A percentile compares a stretch with the other conserved stretches of the same genome.
These are phyloP conservation scores for Phortica magna DNA, from an alignment of 2,888 invertebrate genomes.

Conservation along the genomic window DNA sequence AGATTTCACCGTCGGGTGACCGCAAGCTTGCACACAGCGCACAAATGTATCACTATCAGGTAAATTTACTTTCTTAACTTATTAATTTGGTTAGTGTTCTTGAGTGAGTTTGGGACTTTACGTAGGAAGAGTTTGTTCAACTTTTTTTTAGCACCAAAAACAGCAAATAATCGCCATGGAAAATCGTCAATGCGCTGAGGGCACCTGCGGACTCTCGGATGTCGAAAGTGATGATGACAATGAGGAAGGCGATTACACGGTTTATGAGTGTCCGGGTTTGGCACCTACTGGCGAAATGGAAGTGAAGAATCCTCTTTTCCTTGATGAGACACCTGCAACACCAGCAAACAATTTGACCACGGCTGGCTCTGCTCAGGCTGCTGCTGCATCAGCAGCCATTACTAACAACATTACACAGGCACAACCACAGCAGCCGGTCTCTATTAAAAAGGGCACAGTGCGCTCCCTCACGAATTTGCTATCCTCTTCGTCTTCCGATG, in stretches of 20 bases:
- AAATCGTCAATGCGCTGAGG: slow-evolving; percentile 83
- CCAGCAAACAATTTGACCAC: slow-evolving; percentile 77
- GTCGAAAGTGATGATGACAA: slow-evolving; percentile 96
- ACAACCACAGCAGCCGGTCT: slow-evolving; percentile 73
- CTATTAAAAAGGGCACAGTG: slow-evolving; percentile 66
- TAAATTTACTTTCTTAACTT: neutral
- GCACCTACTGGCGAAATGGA: slow-evolving; percentile 99
- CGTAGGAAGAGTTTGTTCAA: neutral
- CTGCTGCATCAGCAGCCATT: slow-evolving; percentile 42
- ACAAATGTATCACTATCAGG: slow-evolving; percentile 99
- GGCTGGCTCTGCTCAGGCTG: slow-evolving; percentile 36
- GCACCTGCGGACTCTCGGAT: slow-evolving; percentile 88
- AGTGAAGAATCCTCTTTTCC: slow-evolving; percentile 96
- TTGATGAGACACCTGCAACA: slow-evolving; percentile 90
- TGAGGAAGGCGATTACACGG: slow-evolving; percentile 98
- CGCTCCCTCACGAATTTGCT: slow-evolving; percentile 65
- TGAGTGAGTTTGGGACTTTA: neutral
- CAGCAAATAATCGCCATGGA: slow-evolving; percentile 99
- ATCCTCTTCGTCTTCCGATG: slow-evolving; percentile 60
- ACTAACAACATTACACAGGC: slow-evolving; percentile 66
- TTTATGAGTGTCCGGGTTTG: slow-evolving; percentile 98
- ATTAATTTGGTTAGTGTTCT: no score
- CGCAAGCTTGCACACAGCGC: slow-evolving; percentile 97
- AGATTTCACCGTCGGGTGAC: slow-evolving; percentile 88
- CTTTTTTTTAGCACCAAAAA: slow-evolving; percentile 88